Percentiles rank a stretch among this genome's conserved stretches.
These are phyloP conservation scores for Drosophila borealis DNA, from an alignment of 2,888 invertebrate species.

Conservation along the genomic window DNA sequence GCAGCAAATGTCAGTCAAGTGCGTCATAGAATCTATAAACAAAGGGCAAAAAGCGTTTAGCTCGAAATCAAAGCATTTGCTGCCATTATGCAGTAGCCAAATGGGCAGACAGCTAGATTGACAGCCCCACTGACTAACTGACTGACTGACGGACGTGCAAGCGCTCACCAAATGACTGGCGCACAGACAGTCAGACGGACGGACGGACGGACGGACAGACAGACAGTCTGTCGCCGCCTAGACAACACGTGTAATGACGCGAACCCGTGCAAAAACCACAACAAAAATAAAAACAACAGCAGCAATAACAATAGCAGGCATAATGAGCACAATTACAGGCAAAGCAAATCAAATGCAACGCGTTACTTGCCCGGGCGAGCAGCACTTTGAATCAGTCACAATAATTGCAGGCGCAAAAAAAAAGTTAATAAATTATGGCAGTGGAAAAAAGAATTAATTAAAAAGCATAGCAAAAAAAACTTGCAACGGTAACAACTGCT, in stretches of 20 bases:
- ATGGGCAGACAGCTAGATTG: constrained; percentile 48
- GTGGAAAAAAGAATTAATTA: constrained; percentile 74
- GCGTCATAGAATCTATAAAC: constrained; percentile 65
- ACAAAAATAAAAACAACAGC: constrained; percentile 18
- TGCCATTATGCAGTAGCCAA: constrained; percentile 50
- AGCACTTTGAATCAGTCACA: constrained; percentile 73
- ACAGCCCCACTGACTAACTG: constrained; percentile 47
- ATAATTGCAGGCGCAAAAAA: constrained; percentile 65
- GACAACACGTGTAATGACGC: constrained; percentile 76
- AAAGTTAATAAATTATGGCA: constrained; percentile 72
- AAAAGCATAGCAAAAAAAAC: constrained; percentile 62
- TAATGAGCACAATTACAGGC: constrained; percentile 76
- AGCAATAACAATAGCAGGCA: constrained; percentile 58
- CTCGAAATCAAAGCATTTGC: constrained; percentile 47
- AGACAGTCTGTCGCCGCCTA: constrained; percentile 56
- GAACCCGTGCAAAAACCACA: constrained; percentile 47
- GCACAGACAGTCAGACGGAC: constrained; percentile 24
- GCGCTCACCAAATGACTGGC: constrained; percentile 37
- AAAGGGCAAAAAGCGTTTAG: constrained; percentile 69
- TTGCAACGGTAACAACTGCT: constrained; percentile 67
- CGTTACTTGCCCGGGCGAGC: constrained; percentile 56
- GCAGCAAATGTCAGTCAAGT: constrained; percentile 75
- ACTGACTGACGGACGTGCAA: constrained; percentile 39
- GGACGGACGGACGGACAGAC: constrained; percentile 30
- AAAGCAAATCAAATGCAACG: constrained; percentile 79